A percentile compares a stretch with the other conserved stretches of the same genome.
These are phyloP conservation scores for Enteromius trimaculatus DNA, from an alignment of 2,797 vertebrate species.

Conservation along the genomic window DNA sequence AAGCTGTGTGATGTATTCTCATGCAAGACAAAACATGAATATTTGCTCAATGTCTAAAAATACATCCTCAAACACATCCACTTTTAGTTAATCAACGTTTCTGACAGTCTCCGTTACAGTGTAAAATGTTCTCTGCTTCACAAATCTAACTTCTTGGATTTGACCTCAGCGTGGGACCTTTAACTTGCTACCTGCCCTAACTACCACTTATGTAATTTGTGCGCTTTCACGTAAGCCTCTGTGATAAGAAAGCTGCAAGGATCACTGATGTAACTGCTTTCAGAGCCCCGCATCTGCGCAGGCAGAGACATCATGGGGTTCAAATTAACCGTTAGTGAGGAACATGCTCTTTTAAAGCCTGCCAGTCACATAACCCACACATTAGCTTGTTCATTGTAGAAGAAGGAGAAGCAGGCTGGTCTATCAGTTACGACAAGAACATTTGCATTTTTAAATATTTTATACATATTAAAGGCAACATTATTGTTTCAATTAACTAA, in stretches of 20 bases:
- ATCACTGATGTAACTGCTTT: conserved; percentile 6
- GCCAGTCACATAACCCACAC: not conserved
- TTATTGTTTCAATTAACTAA: not conserved
- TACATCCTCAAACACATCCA: not conserved
- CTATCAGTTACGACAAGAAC: not conserved
- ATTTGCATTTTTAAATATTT: not conserved
- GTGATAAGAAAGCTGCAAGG: not conserved
- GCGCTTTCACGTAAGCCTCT: not conserved
- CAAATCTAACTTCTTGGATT: not conserved
- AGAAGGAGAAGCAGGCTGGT: not conserved
- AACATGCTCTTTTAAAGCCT: not conserved
- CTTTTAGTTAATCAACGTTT: not conserved
- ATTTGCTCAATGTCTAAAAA: not conserved
- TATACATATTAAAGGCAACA: not conserved
- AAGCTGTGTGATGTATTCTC: not conserved
- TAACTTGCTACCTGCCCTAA: conserved; percentile 2
- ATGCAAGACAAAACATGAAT: not conserved
- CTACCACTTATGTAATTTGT: not conserved
- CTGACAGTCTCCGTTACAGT: not conserved
- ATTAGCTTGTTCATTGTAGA: not conserved
- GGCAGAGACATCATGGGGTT: not conserved
- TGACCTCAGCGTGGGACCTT: not conserved
- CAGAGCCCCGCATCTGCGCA: not conserved
- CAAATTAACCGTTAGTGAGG: not conserved
- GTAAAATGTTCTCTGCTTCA: not conserved